A percentile compares a stretch with the other conserved stretches of the same genome.
Evolutionary conservation across 2,797 vertebrate genomes (phyloP).

Genomic region (Platyrinchus mystaceus): DNA sequence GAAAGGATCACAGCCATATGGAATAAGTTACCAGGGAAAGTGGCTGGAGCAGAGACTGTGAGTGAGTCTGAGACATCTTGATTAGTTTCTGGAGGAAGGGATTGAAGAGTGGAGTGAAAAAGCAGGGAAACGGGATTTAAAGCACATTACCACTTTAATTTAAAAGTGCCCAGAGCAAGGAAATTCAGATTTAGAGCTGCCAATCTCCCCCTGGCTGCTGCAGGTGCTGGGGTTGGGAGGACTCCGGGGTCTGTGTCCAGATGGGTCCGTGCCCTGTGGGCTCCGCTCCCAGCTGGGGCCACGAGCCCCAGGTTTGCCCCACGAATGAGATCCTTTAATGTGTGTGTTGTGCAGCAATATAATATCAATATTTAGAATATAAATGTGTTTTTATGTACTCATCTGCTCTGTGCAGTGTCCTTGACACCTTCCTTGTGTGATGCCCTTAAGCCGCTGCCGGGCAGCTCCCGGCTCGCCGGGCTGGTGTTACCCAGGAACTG

Average conservation of each 20-base stretch:
- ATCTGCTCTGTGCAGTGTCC: background rate
- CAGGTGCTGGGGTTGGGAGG: conserved; percentile 35
- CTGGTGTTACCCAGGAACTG: background rate
- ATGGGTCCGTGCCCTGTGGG: background rate
- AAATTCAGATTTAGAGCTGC: conserved; percentile 59
- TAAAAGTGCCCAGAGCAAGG: conserved; percentile 66
- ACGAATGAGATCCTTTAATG: background rate
- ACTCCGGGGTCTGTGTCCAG: background rate
- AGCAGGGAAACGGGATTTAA: conserved; percentile 62
- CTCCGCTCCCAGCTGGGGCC: background rate
- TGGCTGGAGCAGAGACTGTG: conserved; percentile 16
- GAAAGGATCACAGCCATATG: conserved; percentile 30
- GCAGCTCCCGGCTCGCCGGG: background rate
- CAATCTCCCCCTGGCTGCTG: background rate
- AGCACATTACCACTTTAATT: conserved; percentile 66
- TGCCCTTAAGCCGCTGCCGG: background rate
- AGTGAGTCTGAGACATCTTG: conserved; percentile 60
- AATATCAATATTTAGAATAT: background rate
- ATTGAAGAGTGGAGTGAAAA: conserved; percentile 52
- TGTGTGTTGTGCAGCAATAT: too few relatives aligned
- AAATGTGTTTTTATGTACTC: background rate
- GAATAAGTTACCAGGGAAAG: conserved; percentile 51
- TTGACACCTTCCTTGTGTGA: fast-evolving
- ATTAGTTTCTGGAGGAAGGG: conserved; percentile 61
- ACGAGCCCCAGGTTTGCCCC: background rate